Evolutionary conservation across 2,797 vertebrate species (phyloP).

Genomic region (Halcyon leucocephala): DNA sequence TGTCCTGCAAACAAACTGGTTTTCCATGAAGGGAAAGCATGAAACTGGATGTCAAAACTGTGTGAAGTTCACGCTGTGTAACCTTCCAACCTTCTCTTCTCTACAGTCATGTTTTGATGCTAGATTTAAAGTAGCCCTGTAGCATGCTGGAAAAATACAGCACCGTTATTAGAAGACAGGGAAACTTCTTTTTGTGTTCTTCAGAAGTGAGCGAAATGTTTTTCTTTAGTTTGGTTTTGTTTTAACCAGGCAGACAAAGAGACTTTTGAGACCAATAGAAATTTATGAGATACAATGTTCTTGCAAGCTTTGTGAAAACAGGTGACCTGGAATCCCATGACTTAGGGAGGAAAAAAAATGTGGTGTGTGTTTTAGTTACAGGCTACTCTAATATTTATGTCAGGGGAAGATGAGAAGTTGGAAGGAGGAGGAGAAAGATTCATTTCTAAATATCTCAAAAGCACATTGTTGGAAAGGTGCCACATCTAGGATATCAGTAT

Average conservation of each 20-base stretch:
- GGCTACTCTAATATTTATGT: neutral
- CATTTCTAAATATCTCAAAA: neutral
- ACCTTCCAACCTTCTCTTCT: neutral
- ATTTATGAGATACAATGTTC: neutral
- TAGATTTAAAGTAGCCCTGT: neutral
- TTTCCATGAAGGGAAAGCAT: neutral
- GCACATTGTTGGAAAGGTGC: neutral
- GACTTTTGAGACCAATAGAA: neutral
- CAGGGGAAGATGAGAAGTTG: neutral
- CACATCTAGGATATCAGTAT: neutral
- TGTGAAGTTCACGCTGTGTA: neutral
- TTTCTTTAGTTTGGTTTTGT: neutral
- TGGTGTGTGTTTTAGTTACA: neutral
- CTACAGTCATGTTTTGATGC: neutral
- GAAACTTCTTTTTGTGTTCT: neutral
- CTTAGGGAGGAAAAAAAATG: neutral
- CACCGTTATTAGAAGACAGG: neutral
- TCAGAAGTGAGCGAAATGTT: neutral
- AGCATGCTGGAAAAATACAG: neutral
- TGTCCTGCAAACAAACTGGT: neutral
- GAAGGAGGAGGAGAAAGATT: neutral
- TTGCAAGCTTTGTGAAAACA: neutral
- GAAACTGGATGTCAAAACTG: neutral
- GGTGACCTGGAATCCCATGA: neutral
- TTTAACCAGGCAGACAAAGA: neutral